Conservation (phyloP, 1,140 invertebrate species). For the Popillia japonica region DNA sequence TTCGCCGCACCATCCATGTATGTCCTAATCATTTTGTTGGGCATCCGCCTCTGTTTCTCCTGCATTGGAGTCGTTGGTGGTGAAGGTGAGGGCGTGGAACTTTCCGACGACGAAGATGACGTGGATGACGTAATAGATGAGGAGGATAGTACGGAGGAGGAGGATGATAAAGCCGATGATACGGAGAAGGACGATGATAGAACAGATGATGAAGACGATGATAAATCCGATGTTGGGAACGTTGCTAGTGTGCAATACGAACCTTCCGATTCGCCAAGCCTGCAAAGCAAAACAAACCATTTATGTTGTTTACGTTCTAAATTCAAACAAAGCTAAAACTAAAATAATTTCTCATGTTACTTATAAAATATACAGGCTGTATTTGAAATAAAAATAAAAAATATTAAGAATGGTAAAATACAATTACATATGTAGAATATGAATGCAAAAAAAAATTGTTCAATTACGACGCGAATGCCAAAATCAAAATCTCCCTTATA, state of each 20-base stretch:
- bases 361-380: too few relatives aligned
- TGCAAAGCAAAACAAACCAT: conserved; percentile 42
- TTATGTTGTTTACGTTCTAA: too few relatives aligned
- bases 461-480: too few relatives aligned
- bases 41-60: conserved; percentile 50
- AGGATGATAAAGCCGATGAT: conserved; percentile 46
- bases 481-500: too few relatives aligned
- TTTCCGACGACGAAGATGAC: conserved; percentile 43
- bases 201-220: conserved; percentile 47
- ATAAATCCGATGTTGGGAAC: conserved; percentile 52
- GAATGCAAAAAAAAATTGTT: too few relatives aligned
- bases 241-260: conserved; percentile 61
- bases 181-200: conserved; percentile 45
- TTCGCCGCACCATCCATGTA: conserved; percentile 47
- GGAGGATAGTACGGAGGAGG: conserved; percentile 44
- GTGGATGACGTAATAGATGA: conserved; percentile 50
- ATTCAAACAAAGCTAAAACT: too few relatives aligned
- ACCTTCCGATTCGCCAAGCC: conserved; percentile 60
- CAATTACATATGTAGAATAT: too few relatives aligned
- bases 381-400: too few relatives aligned
- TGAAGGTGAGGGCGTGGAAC: conserved; percentile 51
- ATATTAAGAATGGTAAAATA: too few relatives aligned
- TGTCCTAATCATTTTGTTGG: conserved; percentile 46
- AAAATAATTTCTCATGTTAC: too few relatives aligned
- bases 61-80: conserved; percentile 54